Evolutionary conservation across 2,797 vertebrate genomes (phyloP), one percentile per base, ranked within the genome.

Genomic region (Sparus aurata): DNA sequence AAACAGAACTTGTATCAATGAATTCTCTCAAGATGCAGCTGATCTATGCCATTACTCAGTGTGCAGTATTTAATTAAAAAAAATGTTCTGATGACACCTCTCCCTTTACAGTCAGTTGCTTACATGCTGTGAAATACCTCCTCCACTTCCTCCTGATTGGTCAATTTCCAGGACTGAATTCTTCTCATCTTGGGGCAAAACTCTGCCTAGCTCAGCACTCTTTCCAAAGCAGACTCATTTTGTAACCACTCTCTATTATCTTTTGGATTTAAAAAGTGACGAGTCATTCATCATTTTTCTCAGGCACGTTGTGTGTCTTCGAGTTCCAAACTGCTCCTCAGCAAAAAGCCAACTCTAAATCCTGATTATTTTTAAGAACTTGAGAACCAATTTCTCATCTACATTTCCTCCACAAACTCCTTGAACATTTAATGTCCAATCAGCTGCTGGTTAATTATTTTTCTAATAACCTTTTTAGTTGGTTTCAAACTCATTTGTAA

Each of bases 11-110:
- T n/a, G 25, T 25, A 22, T 17, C 9, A 54, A 55, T 63, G 10
- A 71, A 20, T 47, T 70, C 23, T 54, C 12, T 55, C 8, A 43
- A 46, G 65, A 70, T 2, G 4, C 53, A 68, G 25, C n/a, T 45
- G 55, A 50, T 69, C 0, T 45, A 15, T 27, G 46, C 18, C n/a
- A 13, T 58, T 45, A 13, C 43, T 53, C 52, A 23, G 5, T 16
- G 20, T 23, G 16, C 1, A 10, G 22, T 47, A 69, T 64, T 59
- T 49, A 41, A 38, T n/a, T n/a, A n/a, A n/a, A n/a, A n/a, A n/a
- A n/a, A n/a, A n/a, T n/a, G n/a, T n/a, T n/a, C n/a, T 77, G 49
- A 22, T 59, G 53, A 78, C 52, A 68, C 62, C 45, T 41, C 59
- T 74, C 12, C 34, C 25, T 60, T 62, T 55, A 22, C 0, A 17